phyloP scores from a whole-genome alignment of 2,888 invertebrate species.

The Cremastinae sp. region DNA sequence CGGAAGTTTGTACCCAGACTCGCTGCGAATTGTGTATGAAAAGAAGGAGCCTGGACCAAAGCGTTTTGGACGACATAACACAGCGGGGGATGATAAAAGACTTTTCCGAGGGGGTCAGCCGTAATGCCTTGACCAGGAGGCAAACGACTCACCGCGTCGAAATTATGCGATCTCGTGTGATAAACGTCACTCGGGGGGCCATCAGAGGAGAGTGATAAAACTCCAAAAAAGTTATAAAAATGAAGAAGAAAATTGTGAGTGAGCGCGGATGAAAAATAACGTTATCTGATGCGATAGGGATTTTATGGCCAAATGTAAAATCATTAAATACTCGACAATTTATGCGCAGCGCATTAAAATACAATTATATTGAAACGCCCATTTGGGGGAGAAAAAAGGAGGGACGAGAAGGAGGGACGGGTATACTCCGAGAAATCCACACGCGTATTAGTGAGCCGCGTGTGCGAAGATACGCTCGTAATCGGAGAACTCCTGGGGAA shows the following conservation, averaged over 20 bases:
- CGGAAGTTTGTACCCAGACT: no score
- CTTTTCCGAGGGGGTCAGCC: constrained; percentile 36
- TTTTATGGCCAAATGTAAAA: no score
- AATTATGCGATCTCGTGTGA: constrained; percentile 35
- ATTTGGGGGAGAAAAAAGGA: background rate
- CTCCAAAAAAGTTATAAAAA: background rate
- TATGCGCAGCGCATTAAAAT: no score
- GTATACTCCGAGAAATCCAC: constrained; percentile 58
- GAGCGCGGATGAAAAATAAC: no score
- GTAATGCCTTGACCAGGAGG: constrained; percentile 16
- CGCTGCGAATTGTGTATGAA: constrained; percentile 38
- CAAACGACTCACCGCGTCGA: constrained; percentile 32
- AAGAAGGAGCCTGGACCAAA: constrained; percentile 12
- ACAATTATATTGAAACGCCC: background rate
- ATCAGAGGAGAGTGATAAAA: background rate
- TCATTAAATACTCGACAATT: no score
- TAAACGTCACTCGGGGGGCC: constrained; percentile 5
- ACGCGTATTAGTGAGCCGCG: constrained; percentile 58
- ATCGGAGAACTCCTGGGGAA: constrained; percentile 50
- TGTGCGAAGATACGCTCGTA: constrained; percentile 50
- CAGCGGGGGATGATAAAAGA: constrained; percentile 49
- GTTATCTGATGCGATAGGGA: no score
- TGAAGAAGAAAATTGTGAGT: background rate
- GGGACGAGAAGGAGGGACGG: constrained; percentile 36
- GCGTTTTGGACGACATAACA: constrained; percentile 19